Evolutionary conservation across 2,888 invertebrate genomes (phyloP).

Genomic region (Tillus elongatus): DNA sequence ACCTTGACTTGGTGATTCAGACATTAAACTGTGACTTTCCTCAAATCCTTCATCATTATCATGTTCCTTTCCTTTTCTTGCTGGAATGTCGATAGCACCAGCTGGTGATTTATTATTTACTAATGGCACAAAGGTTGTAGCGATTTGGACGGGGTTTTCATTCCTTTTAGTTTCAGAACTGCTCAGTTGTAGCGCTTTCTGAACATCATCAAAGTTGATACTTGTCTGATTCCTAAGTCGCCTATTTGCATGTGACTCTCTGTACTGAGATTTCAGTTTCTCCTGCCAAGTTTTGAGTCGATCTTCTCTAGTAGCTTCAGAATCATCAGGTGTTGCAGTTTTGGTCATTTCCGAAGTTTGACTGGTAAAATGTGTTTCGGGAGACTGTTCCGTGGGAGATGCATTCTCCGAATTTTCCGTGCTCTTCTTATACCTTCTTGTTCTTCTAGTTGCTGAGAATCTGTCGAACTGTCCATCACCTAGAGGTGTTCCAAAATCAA

Average conservation of each 20-base stretch:
- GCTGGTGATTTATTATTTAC: conserved; percentile 24
- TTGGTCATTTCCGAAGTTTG: conserved; percentile 41
- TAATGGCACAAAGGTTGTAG: conserved; percentile 22
- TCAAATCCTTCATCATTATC: conserved; percentile 88
- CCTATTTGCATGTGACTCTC: conserved; percentile 21
- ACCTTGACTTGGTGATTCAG: conserved; percentile 78
- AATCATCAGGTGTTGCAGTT: conserved; percentile 45
- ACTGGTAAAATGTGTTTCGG: conserved; percentile 42
- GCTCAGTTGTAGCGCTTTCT: conserved; percentile 51
- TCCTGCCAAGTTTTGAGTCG: conserved; percentile 63
- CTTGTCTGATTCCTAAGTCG: conserved; percentile 61
- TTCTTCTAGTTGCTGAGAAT: conserved; percentile 71
- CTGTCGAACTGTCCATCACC: conserved; percentile 78
- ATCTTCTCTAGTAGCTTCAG: conserved; percentile 48
- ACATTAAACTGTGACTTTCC: conserved; percentile 80
- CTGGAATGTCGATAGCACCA: conserved; percentile 33
- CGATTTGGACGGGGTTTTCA: conserved; percentile 27
- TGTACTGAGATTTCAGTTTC: conserved; percentile 56
- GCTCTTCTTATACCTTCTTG: conserved; percentile 66
- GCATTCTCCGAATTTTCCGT: conserved; percentile 52
- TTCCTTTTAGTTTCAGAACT: conserved; percentile 19
- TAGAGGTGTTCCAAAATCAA: conserved; percentile 45
- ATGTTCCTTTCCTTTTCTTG: conserved; percentile 46
- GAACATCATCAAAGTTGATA: conserved; percentile 61
- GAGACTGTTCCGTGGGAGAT: conserved; percentile 35